Evolutionary conservation across 1,140 invertebrate species (phyloP).

Genomic region (Drosophila bipectinata): DNA sequence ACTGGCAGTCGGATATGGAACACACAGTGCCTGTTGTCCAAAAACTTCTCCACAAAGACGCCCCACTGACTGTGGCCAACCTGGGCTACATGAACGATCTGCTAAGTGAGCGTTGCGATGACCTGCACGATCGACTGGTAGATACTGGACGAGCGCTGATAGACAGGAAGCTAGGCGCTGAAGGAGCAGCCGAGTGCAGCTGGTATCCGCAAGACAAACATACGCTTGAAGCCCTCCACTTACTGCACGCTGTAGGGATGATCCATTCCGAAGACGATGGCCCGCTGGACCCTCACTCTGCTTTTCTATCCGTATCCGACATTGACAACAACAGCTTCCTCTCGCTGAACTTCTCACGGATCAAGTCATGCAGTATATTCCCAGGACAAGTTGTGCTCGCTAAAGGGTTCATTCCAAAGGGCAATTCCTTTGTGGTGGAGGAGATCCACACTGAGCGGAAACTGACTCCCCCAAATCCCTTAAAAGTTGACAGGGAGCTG

Average conservation of each 20-base stretch:
- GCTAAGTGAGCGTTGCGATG: constrained; percentile 54
- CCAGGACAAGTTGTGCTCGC: constrained; percentile 93
- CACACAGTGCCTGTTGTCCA: constrained; percentile 53
- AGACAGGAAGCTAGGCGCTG: constrained; percentile 57
- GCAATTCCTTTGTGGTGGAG: constrained; percentile 88
- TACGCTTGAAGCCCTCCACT: constrained; percentile 55
- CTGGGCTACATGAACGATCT: constrained; percentile 67
- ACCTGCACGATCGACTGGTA: constrained; percentile 52
- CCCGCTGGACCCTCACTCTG: constrained; percentile 88
- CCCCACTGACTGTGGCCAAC: constrained; percentile 43
- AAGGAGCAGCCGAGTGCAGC: constrained; percentile 53
- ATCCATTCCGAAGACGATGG: constrained; percentile 90
- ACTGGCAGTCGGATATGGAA: constrained; percentile 54
- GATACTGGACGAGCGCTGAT: constrained; percentile 54
- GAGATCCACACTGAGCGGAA: constrained; percentile 86
- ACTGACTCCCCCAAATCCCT: constrained; percentile 53
- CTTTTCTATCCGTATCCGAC: constrained; percentile 89
- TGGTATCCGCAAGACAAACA: constrained; percentile 67
- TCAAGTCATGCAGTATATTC: constrained; percentile 91
- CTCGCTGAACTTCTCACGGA: constrained; percentile 86
- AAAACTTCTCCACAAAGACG: constrained; percentile 50
- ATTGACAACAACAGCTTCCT: constrained; percentile 83
- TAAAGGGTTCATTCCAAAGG: constrained; percentile 89
- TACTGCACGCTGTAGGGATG: constrained; percentile 86
- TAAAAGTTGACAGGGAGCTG: constrained; percentile 85